Evolutionary conservation across 64 coral and sea anemone genomes (phyloP), one percentile per base, ranked within the genome.

Genomic region (Porites australiensis): DNA sequence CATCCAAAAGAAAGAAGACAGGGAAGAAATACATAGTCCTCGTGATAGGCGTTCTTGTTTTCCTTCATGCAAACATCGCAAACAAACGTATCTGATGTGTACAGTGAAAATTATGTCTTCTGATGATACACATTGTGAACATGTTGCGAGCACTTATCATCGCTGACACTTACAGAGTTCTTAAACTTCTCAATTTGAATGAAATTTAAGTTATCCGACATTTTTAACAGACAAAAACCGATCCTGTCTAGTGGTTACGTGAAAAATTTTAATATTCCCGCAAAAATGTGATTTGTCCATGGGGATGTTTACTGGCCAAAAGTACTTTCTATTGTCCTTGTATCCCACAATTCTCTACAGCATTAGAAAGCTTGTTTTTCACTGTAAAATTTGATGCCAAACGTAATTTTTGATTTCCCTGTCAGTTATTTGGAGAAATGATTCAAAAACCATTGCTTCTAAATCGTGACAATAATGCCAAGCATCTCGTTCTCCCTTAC

Each of bases 301-400:
- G 83, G 66, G 37, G 27, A 45, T 27, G 60, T 18, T 18, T 10
- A 71, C 86, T 88, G 86, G 60, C 86, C 86, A 75, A 88, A 23
- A 88, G 18, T 59, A 88, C 70, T 21, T 70, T 23, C 37, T 2
- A 1, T 50, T 51, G 21, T 15, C 8, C 55, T 16, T 53, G 13
- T 88, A 88, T 75, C 86, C 86, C 86, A 88, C 50, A 88, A 16
- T 44, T 60, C 86, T 73, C 75, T 88, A 74, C 71, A 60, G 51
- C 86, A 58, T 60, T 44, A 88, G 71, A 88, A 76, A 88, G 71
- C 86, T 76, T 37, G 50, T 37, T 87, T 87, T 72, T 72, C 27
- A 48, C 82, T 70, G 63, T 46, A 69, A 86, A 57, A 9, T 57
- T 4, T 57, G 54, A 57, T 57, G 12, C 54, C 54, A 57, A 57